Evolutionary conservation across 2,113 vertebrate genomes (phyloP).

Genomic region (Felis chaus): DNA sequence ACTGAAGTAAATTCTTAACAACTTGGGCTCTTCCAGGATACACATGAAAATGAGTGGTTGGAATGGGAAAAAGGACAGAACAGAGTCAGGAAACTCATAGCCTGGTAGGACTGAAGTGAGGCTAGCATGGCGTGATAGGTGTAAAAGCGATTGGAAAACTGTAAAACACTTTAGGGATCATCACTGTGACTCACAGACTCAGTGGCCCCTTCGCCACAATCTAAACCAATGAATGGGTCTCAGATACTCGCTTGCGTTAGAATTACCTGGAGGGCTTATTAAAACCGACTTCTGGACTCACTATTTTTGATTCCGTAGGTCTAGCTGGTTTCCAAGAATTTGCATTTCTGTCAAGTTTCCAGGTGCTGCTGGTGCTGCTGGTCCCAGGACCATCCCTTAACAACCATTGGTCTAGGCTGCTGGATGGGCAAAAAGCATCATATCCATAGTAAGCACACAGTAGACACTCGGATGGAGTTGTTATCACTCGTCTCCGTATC

Average conservation of each 20-base stretch:
- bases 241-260: background rate
- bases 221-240: background rate
- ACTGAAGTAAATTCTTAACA: slow-evolving; percentile 64
- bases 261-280: background rate
- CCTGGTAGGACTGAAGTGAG: background rate
- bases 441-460: background rate
- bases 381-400: background rate
- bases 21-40: slow-evolving; percentile 58
- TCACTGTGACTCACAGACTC: background rate
- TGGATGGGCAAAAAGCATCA: background rate
- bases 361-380: background rate
- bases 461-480: background rate
- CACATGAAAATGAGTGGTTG: slow-evolving; percentile 50
- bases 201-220: background rate
- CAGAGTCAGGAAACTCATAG: slow-evolving; percentile 36
- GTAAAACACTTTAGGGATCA: background rate
- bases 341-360: background rate
- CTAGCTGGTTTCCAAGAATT: background rate
- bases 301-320: background rate
- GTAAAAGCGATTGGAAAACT: slow-evolving; percentile 47
- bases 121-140: background rate
- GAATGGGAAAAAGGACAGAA: slow-evolving; percentile 28
- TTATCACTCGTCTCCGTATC: background rate
- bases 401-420: background rate
- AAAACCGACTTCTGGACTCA: background rate